These are phyloP conservation scores for Phoeniculus purpureus DNA, from an alignment of 2,797 vertebrate species.

Conservation along the genomic window DNA sequence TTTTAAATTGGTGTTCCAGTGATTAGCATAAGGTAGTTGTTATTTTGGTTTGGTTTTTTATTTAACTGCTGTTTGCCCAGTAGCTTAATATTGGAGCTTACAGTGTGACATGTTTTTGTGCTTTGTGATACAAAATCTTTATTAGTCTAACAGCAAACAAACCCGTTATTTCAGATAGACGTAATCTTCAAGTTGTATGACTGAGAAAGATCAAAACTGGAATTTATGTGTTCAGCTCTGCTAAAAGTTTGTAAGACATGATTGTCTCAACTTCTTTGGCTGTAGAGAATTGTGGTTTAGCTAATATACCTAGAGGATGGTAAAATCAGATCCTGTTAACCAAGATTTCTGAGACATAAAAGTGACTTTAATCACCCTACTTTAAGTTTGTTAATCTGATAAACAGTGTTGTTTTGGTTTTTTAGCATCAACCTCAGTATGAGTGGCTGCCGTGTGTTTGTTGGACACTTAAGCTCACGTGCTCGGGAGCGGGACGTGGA, in stretches of 20 bases:
- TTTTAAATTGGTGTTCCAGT: not conserved
- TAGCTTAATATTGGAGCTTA: not conserved
- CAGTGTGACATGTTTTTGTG: not conserved
- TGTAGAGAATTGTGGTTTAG: not conserved
- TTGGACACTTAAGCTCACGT: slow-evolving; percentile 90
- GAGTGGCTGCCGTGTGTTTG: slow-evolving; percentile 93
- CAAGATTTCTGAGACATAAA: not conserved
- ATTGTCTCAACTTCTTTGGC: not conserved
- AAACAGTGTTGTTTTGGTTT: not conserved
- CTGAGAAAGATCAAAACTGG: not conserved
- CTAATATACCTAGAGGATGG: not conserved
- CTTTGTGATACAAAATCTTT: not conserved
- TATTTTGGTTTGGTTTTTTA: not conserved
- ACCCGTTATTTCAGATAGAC: not conserved
- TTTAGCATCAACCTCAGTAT: slow-evolving; percentile 70
- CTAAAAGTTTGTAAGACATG: not conserved
- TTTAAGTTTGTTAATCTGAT: slow-evolving; percentile 19
- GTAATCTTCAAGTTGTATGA: not conserved
- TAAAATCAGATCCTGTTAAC: not conserved
- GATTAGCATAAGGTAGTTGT: not conserved
- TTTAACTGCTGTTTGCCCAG: not conserved
- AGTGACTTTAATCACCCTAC: not conserved
- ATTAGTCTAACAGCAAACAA: not conserved
- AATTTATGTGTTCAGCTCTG: not conserved
- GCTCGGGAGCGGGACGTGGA: slow-evolving; percentile 92